Evolutionary conservation across 2,797 vertebrate species (phyloP).

Genomic region (Valencia hispanica): DNA sequence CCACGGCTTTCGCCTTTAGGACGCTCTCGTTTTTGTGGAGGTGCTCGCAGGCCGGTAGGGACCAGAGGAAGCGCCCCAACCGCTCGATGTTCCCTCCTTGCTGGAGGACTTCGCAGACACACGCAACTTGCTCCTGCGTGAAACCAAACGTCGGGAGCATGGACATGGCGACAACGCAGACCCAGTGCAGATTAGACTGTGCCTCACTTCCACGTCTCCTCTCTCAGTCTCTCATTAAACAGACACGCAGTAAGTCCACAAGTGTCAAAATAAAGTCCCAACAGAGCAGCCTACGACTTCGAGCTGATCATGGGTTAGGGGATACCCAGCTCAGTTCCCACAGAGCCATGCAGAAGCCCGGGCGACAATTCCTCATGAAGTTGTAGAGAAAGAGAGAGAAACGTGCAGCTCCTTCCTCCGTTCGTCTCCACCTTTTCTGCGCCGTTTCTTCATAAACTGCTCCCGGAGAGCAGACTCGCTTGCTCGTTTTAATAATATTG

Average conservation of each 20-base stretch:
- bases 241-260: constrained; percentile 72
- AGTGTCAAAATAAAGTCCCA: constrained; percentile 45
- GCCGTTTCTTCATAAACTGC: constrained; percentile 83
- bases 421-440: constrained; percentile 79
- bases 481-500: constrained; percentile 97
- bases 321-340: constrained; percentile 70
- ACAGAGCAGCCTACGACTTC: constrained; percentile 43
- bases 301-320: constrained; percentile 49
- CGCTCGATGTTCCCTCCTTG: constrained; percentile 97
- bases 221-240: constrained; percentile 68
- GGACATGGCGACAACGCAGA: constrained; percentile 88
- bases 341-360: constrained; percentile 68
- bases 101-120: constrained; percentile 96
- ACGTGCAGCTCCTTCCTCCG: constrained; percentile 73
- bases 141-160: constrained; percentile 98
- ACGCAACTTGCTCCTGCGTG: constrained; percentile 99
- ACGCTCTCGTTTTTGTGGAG: constrained; percentile 99
- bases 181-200: constrained; percentile 59
- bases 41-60: constrained; percentile 97
- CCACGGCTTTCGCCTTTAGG: constrained; percentile 97
- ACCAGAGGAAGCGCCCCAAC: constrained; percentile 96
- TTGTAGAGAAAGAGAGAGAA: constrained; percentile 70
- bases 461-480: constrained; percentile 80
- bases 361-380: constrained; percentile 75
- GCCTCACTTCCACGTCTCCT: constrained; percentile 68